These are phyloP conservation scores for Alitta virens DNA, from an alignment of 2,888 invertebrate genomes.

Conservation along the genomic window DNA sequence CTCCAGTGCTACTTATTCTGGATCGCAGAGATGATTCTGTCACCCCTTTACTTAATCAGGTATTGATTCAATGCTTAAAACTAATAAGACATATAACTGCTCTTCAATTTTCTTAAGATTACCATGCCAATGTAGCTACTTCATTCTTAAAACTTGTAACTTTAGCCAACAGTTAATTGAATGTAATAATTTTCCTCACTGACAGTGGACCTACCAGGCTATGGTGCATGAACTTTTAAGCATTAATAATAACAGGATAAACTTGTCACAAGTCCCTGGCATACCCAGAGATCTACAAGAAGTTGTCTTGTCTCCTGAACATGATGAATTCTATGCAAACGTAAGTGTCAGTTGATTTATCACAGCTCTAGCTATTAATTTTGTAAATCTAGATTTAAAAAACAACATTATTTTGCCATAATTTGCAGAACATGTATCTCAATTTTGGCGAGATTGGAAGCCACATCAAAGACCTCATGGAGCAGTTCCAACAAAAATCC, in stretches of 20 bases:
- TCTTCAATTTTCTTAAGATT: background rate
- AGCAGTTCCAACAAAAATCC: conserved; percentile 93
- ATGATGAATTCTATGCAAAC: conserved; percentile 95
- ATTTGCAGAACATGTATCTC: conserved; percentile 77
- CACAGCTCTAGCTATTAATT: background rate
- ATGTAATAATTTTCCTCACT: conserved; percentile 10
- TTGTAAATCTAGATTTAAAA: background rate
- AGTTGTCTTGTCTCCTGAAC: conserved; percentile 89
- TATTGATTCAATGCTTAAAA: too few species aligned
- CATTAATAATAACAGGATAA: conserved; percentile 91
- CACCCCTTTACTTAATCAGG: conserved; percentile 89
- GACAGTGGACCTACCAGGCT: conserved; percentile 98
- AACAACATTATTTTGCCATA: background rate
- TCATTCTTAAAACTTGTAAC: too few species aligned
- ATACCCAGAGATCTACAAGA: conserved; percentile 86
- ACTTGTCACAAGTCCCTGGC: conserved; percentile 78
- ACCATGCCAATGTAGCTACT: background rate
- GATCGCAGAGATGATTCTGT: conserved; percentile 94
- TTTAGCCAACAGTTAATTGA: too few species aligned
- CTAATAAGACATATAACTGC: too few species aligned
- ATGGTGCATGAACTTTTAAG: conserved; percentile 97
- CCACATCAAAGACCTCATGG: conserved; percentile 94
- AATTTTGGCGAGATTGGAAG: conserved; percentile 99
- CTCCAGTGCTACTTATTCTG: conserved; percentile 81
- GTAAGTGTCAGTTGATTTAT: conserved; percentile 58